Base-by-base conservation (phyloP, 2,888 invertebrate genomes). In the Melitaea athalia region DNA sequence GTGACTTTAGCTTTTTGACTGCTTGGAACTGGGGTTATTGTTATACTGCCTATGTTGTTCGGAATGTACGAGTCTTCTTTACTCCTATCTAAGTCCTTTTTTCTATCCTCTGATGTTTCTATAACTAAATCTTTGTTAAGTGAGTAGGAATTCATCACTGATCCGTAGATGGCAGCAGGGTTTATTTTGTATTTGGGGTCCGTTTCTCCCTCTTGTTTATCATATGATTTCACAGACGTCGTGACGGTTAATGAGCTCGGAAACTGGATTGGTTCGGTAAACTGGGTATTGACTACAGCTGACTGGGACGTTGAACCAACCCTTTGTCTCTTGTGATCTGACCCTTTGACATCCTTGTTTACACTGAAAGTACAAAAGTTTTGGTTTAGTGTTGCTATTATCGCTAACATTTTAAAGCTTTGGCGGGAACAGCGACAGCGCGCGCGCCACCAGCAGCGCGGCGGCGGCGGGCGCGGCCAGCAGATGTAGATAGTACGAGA, bases 171-270 rank as follows among this genome's bases (percentile, higher is more conserved):
- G 50, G 87, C 82, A 33, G 80, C 79, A 0, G 81, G 63, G 14
- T 77, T 78, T 7, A 72, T 43, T 65, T 77, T 77, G 14, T 73
- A 75, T 64, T 78, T 78, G 8, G 74, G 59, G 42, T 85, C 83
- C 66, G 77, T 78, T 55, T 84, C 77, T 5, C 80, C 78, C 0
- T 78, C 76, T 8, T 72, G 69, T 42, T 79, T 77, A 0, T 80
- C 80, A 14, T 82, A 77, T 0, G 71, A 59, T 55, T 81, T 82
- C 5, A 79, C 73, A 0, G 84, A 82, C 0, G 91, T 86, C 10
- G 90, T 92, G 70, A 92, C 91, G 0, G 92, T 92, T n/a, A 92
- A 84, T 0, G 92, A 86, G 74, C 89, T 88, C 0, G 92, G 92
- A 79, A 92, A 92, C 62, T 86, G 87, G 66, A 92, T 89, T 33